These are phyloP conservation scores for Oscheius sp. DNA, from an alignment of 1,140 invertebrate species.

Conservation along the genomic window DNA sequence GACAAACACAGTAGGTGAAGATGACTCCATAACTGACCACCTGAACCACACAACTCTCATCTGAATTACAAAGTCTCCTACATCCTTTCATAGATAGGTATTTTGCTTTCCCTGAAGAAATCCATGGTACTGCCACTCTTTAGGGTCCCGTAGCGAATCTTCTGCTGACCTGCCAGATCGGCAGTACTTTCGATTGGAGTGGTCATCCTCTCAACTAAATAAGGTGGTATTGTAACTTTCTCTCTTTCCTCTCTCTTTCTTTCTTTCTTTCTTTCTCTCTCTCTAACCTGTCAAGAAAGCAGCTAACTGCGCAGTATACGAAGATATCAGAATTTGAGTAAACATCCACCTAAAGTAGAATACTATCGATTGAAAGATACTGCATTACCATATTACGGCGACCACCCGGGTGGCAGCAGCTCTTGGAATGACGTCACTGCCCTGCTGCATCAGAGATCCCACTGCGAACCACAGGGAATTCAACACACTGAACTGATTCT, in stretches of 20 bases:
- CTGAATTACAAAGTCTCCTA: background rate
- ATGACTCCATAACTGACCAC: slow-evolving; percentile 71
- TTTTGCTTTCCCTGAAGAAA: slow-evolving; percentile 77
- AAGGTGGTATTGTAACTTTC: slow-evolving; percentile 68
- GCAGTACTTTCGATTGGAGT: slow-evolving; percentile 85
- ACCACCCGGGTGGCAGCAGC: slow-evolving; percentile 83
- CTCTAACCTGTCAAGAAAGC: slow-evolving; percentile 93
- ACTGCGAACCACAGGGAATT: slow-evolving; percentile 95
- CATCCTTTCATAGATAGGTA: slow-evolving; percentile 75
- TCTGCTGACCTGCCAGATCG: slow-evolving; percentile 82
- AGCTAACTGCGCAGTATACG: slow-evolving; percentile 93
- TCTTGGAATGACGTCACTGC: slow-evolving; percentile 74
- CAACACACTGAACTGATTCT: slow-evolving; percentile 82
- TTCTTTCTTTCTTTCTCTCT: no score
- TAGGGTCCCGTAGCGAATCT: slow-evolving; percentile 86
- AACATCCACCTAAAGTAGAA: slow-evolving; percentile 66
- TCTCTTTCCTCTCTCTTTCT: no score
- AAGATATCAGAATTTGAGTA: slow-evolving; percentile 96
- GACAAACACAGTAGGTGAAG: slow-evolving; percentile 76
- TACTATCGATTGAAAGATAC: slow-evolving; percentile 64
- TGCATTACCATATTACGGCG: slow-evolving; percentile 81
- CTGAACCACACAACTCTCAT: slow-evolving; percentile 17
- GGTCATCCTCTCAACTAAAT: background rate
- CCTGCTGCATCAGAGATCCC: slow-evolving; percentile 81
- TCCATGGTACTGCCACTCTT: slow-evolving; percentile 84